Evolutionary conservation across 2,888 invertebrate species (phyloP), one percentile per base, ranked within the genome.

Genomic region (Ochropacha duplaris): DNA sequence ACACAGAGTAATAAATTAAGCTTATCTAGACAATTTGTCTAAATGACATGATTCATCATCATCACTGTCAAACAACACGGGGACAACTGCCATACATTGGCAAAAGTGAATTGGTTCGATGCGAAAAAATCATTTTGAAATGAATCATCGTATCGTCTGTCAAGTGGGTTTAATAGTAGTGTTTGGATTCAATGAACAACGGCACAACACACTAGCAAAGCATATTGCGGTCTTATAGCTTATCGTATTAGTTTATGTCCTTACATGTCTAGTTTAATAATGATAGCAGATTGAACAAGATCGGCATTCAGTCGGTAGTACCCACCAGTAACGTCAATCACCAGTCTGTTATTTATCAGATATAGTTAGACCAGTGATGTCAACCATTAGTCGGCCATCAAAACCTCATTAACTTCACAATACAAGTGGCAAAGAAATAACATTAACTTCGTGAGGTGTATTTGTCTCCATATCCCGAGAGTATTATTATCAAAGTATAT

Each of bases 21-120:
- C 79, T 90, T 92, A 92, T 92, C 92, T 88, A 78, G 88, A 88
- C 90, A 83, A 74, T 81, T 72, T 78, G 86, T 85, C 80, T 86
- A 84, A 86, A 84, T 82, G 72, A 70, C 75, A 72, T 83, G 78
- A 89, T 91, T 82, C 83, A 88, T 92, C 92, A 90, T 82, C 83
- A 88, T 92, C 92, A 90, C 84, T 88, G 90, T 89, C 90, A 74
- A 69, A 59, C 67, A 64, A 68, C 68, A 61, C 50, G 57, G 69
- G 64, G 72, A 72, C 70, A 73, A 66, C 71, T 71, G 71, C 62
- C 58, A 57, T 62, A 67, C 75, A 82, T 86, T 84, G 86, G 80
- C 79, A 76, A 83, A 83, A 84, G 78, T 82, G 81, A 84, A 83
- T 83, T 78, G 79, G 83, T 82, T 80, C 75, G 72, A 69, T 66